Evolutionary conservation across 2,888 invertebrate species (phyloP).

Genomic region (Trichopria drosophilae): DNA sequence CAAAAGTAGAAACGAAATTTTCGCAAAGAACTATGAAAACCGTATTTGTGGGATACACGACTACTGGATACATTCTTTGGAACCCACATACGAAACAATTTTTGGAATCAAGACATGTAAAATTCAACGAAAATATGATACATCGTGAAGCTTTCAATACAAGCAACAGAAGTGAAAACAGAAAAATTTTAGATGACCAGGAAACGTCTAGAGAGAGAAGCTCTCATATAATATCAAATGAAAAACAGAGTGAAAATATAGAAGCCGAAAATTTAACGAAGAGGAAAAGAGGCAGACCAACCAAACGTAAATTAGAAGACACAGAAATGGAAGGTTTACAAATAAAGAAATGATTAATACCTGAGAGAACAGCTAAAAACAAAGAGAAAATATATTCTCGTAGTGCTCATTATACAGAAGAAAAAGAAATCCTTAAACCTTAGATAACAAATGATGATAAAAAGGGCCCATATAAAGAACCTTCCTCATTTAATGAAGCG

Average conservation of each 20-base stretch:
- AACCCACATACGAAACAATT: constrained; percentile 23
- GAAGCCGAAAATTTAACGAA: no score
- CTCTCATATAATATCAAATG: no score
- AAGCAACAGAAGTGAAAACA: no score
- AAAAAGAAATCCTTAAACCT: neutral
- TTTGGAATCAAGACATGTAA: constrained; percentile 20
- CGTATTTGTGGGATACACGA: constrained; percentile 11
- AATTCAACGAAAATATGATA: constrained; percentile 13
- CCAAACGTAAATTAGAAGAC: no score
- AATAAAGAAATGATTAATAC: neutral
- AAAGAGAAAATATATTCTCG: neutral
- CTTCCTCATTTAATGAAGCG: constrained; percentile 21
- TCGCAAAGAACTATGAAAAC: neutral
- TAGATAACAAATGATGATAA: constrained; percentile 1
- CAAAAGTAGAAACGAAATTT: neutral
- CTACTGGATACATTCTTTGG: constrained; percentile 34
- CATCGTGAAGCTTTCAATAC: no score
- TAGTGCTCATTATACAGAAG: neutral
- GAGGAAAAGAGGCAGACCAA: no score
- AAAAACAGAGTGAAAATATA: no score
- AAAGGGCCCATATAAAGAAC: constrained; percentile 16
- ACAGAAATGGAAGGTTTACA: neutral
- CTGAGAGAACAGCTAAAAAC: neutral
- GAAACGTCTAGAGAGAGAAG: no score
- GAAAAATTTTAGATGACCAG: no score